These are phyloP conservation scores for Tholera decimalis DNA, from an alignment of 2,888 invertebrate genomes.

Conservation along the genomic window DNA sequence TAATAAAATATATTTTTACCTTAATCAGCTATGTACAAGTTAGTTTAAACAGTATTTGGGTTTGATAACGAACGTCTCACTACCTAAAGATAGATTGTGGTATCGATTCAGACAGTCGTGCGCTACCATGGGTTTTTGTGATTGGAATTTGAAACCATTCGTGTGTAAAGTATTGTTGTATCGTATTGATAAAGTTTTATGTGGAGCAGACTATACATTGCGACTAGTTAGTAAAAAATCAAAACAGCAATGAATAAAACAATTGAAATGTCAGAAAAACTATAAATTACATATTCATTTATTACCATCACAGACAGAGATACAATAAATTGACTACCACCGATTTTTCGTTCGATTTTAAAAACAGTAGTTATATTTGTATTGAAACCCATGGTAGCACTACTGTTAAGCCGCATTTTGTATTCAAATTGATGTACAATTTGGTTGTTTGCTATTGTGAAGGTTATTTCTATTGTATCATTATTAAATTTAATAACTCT, in stretches of 20 bases:
- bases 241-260: not conserved
- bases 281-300: not conserved
- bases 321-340: not conserved
- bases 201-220: not conserved
- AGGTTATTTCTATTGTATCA: slow-evolving; percentile 55
- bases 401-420: slow-evolving; percentile 47
- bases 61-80: slow-evolving; percentile 34
- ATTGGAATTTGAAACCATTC: slow-evolving; percentile 19
- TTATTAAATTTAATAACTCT: slow-evolving; percentile 59
- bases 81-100: slow-evolving; percentile 52
- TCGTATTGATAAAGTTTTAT: not conserved
- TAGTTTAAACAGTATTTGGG: slow-evolving; percentile 45
- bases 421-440: slow-evolving; percentile 64
- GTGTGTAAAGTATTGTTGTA: not conserved
- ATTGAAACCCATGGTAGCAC: slow-evolving; percentile 38
- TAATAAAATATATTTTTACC: slow-evolving; percentile 67
- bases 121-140: slow-evolving; percentile 42
- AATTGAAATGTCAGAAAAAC: not conserved
- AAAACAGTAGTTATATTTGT: not conserved
- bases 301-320: not conserved
- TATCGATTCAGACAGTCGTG: slow-evolving; percentile 50
- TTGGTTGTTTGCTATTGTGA: slow-evolving; percentile 60
- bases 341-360: slow-evolving; percentile 4
- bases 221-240: not conserved
- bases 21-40: slow-evolving; percentile 54